A percentile compares a stretch with the other conserved stretches of the same genome.
Conservation (phyloP, 2,113 vertebrate genomes). For the Tonatia bakeri region DNA sequence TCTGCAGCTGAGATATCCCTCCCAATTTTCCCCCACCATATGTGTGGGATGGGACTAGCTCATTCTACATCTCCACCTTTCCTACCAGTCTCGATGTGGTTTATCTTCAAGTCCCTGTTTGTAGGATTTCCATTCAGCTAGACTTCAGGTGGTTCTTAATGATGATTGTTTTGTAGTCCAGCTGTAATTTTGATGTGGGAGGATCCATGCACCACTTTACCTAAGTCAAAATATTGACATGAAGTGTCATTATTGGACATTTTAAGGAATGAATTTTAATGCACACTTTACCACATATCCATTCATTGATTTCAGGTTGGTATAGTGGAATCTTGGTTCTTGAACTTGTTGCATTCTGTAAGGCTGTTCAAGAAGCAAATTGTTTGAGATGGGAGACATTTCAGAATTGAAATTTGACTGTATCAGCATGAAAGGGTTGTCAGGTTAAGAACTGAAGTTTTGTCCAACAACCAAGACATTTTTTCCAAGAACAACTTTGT, state of each 20-base stretch:
- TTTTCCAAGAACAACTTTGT: background rate
- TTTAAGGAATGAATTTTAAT: background rate
- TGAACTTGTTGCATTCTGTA: background rate
- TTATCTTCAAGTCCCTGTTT: too few relatives aligned
- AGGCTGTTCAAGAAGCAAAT: background rate
- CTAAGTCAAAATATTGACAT: too few relatives aligned
- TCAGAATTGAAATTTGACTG: too few relatives aligned
- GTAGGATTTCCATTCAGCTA: too few relatives aligned
- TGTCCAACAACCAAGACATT: background rate
- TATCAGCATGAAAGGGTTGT: background rate
- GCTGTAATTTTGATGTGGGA: too few relatives aligned
- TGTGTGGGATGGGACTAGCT: too few relatives aligned
- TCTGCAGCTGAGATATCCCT: background rate
- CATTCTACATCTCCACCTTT: too few relatives aligned
- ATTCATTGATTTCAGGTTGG: background rate
- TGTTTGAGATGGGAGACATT: background rate
- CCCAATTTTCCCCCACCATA: background rate
- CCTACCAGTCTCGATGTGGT: too few relatives aligned
- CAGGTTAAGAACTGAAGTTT: background rate
- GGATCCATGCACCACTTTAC: too few relatives aligned
- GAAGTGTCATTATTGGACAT: background rate
- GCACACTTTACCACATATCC: background rate
- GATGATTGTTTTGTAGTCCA: too few relatives aligned
- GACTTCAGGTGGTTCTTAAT: too few relatives aligned
- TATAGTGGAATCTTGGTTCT: background rate